Conservation (phyloP, 2,113 vertebrate genomes). For the Poecilia latipinna region DNA sequence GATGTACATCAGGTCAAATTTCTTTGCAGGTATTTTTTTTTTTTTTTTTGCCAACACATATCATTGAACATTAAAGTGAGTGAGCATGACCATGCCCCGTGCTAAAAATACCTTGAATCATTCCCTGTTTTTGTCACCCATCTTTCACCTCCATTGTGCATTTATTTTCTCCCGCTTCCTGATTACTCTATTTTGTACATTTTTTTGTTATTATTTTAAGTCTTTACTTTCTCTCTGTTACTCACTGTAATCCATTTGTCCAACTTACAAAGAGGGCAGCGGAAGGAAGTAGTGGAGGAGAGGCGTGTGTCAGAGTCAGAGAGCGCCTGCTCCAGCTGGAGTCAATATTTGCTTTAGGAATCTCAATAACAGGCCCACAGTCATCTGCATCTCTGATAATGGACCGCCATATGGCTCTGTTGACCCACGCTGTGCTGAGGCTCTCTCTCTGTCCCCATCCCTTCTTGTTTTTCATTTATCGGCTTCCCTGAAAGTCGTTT, state of each 20-base stretch:
- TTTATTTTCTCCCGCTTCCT: constrained; percentile 27
- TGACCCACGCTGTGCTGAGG: constrained; percentile 80
- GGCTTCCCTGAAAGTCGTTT: constrained; percentile 42
- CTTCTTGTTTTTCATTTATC: constrained; percentile 56
- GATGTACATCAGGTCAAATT: constrained; percentile 63
- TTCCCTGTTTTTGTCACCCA: constrained; percentile 29
- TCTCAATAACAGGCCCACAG: constrained; percentile 85
- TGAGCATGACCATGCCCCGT: constrained; percentile 59
- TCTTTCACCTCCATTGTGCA: constrained; percentile 27
- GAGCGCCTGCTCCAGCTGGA: constrained; percentile 79
- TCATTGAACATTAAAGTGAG: constrained; percentile 67
- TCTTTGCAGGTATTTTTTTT: constrained; percentile 60
- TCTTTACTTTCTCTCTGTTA: constrained; percentile 48
- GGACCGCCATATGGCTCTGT: constrained; percentile 86
- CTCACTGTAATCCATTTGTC: constrained; percentile 64
- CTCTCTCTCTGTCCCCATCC: constrained; percentile 61
- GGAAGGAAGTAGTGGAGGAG: constrained; percentile 73
- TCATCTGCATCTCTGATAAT: constrained; percentile 87
- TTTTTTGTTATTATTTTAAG: constrained; percentile 30
- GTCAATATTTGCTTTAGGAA: constrained; percentile 88
- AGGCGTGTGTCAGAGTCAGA: constrained; percentile 72
- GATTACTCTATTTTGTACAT: constrained; percentile 22
- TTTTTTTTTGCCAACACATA: constrained; percentile 55
- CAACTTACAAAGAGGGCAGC: constrained; percentile 64
- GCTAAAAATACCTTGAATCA: constrained; percentile 59